Conservation (phyloP, 2,113 vertebrate genomes). For the Datnioides undecimradiatus region DNA sequence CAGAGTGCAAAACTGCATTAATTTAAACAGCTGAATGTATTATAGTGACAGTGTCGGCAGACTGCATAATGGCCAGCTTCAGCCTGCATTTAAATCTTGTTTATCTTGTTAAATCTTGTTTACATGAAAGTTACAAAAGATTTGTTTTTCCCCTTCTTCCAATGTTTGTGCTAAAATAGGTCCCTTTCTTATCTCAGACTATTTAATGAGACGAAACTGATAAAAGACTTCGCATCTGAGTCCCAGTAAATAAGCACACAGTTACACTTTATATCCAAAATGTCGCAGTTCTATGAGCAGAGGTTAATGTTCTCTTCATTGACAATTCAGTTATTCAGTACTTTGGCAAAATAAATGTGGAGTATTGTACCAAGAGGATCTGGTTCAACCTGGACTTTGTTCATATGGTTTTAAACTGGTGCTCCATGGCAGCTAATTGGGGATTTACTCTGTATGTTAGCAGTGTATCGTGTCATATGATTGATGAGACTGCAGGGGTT, state of each 20-base stretch:
- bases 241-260: neutral
- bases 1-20: neutral
- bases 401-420: neutral
- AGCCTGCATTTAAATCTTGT: neutral
- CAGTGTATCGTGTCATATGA: constrained; percentile 38
- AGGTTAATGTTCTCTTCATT: neutral
- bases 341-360: neutral
- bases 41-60: neutral
- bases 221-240: neutral
- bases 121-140: neutral
- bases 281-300: neutral
- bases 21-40: neutral
- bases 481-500: constrained; percentile 42
- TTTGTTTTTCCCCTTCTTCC: neutral
- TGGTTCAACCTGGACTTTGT: neutral
- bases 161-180: no score
- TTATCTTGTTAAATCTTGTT: constrained; percentile 20
- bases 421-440: constrained; percentile 11
- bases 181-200: neutral
- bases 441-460: constrained; percentile 25
- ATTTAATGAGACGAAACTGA: neutral
- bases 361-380: neutral
- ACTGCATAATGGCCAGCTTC: neutral
- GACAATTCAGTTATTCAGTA: neutral
- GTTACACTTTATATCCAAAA: neutral